A percentile compares a stretch with the other conserved stretches of the same genome.
phyloP scores from a whole-genome alignment of 2,797 vertebrate genomes.

The Cottoperca gobio region DNA sequence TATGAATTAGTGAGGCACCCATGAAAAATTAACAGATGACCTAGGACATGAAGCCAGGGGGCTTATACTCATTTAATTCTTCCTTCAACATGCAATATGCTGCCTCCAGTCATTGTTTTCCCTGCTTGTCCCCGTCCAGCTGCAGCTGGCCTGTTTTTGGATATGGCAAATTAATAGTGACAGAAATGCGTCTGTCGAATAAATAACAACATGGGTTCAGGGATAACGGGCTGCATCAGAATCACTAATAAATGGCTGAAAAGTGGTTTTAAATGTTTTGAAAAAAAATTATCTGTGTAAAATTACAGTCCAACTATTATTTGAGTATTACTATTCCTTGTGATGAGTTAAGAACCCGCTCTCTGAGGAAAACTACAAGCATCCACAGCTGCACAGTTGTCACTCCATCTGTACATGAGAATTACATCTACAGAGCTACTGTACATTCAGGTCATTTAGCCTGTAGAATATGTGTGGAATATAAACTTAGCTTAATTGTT shows the following conservation, averaged over 20 bases:
- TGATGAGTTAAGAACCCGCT: neutral
- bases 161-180: constrained; percentile 60
- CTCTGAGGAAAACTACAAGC: neutral
- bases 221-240: constrained; percentile 28
- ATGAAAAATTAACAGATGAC: constrained; percentile 78
- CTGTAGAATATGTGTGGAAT: neutral
- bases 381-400: neutral
- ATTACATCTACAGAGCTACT: neutral
- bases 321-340: neutral
- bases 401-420: neutral
- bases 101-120: constrained; percentile 65
- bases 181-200: constrained; percentile 44
- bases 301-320: neutral
- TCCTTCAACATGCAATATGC: constrained; percentile 70
- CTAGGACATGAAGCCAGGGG: constrained; percentile 70
- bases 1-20: constrained; percentile 80
- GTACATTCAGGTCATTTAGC: neutral
- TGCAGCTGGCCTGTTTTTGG: constrained; percentile 54
- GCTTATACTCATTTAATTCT: constrained; percentile 75
- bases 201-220: constrained; percentile 43
- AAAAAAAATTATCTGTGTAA: neutral
- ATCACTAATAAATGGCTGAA: constrained; percentile 13
- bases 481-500: neutral
- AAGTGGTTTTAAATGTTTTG: constrained; percentile 12
- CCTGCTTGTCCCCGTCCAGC: constrained; percentile 57